phyloP scores from a whole-genome alignment of 2,113 vertebrate species.

The Pseudopipra pipra region DNA sequence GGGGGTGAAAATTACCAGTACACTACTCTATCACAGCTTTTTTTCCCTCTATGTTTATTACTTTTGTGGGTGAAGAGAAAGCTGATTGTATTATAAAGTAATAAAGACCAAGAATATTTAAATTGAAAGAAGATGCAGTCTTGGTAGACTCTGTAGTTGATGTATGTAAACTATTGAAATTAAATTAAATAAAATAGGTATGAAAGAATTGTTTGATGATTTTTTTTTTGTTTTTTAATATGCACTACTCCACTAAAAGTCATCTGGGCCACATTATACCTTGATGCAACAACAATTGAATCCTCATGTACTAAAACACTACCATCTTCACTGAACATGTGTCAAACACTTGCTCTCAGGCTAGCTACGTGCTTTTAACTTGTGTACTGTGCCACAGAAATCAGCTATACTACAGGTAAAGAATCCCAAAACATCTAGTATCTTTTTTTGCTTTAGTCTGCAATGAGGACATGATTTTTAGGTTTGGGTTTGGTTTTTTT shows the following conservation, averaged over 20 bases:
- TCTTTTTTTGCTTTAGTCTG: background rate
- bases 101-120: constrained; percentile 43
- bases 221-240: constrained; percentile 39
- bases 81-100: constrained; percentile 31
- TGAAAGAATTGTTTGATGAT: constrained; percentile 56
- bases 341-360: constrained; percentile 59
- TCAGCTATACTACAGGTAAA: background rate
- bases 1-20: constrained; percentile 13
- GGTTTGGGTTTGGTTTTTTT: background rate
- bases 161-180: constrained; percentile 44
- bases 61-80: constrained; percentile 43
- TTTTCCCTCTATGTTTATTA: constrained; percentile 21
- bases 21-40: background rate
- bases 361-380: background rate
- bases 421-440: background rate
- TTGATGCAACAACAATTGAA: constrained; percentile 63
- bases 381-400: background rate
- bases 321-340: constrained; percentile 59
- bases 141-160: background rate
- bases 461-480: background rate
- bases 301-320: constrained; percentile 37
- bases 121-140: constrained; percentile 56
- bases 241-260: constrained; percentile 29
- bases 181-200: constrained; percentile 60
- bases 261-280: constrained; percentile 62